A percentile compares a stretch with the other conserved stretches of the same genome.
phyloP scores from a whole-genome alignment of 2,888 invertebrate genomes.

The Clitarchus hookeri region DNA sequence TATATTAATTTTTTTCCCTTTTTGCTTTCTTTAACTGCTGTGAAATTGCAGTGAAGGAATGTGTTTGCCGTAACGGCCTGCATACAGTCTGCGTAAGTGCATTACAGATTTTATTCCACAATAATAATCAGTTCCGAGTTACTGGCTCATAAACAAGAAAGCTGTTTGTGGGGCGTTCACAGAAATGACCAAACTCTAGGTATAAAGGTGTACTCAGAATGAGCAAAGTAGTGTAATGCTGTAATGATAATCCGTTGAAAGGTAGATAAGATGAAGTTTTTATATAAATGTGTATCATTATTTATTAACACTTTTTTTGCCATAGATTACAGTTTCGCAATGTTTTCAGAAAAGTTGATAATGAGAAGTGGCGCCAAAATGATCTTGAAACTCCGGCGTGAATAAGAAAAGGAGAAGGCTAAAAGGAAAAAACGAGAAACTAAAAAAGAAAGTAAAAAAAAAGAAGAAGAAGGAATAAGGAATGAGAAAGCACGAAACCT shows the following conservation, averaged over 20 bases:
- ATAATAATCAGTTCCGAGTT: background rate
- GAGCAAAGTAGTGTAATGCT: background rate
- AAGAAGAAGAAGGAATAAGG: constrained; percentile 4
- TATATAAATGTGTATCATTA: too few relatives aligned
- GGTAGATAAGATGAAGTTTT: too few relatives aligned
- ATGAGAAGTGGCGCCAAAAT: background rate
- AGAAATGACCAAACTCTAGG: background rate
- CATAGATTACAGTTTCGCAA: background rate
- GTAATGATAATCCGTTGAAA: too few relatives aligned
- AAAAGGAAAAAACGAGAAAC: constrained; percentile 22
- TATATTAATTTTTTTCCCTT: too few relatives aligned
- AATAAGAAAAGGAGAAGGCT: constrained; percentile 18
- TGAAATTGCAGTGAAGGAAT: background rate
- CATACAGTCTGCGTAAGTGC: background rate
- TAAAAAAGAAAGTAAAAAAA: constrained; percentile 27
- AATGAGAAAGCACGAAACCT: constrained; percentile 27
- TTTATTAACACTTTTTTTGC: background rate
- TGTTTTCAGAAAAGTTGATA: constrained; percentile 26
- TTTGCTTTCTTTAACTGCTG: background rate
- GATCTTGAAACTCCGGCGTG: background rate
- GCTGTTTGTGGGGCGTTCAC: background rate
- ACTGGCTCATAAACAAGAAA: background rate
- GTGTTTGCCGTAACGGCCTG: background rate
- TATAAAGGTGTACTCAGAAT: background rate
- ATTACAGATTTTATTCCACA: background rate